These are phyloP conservation scores for Brachyistius frenatus DNA, from an alignment of 2,113 vertebrate genomes.

Conservation along the genomic window DNA sequence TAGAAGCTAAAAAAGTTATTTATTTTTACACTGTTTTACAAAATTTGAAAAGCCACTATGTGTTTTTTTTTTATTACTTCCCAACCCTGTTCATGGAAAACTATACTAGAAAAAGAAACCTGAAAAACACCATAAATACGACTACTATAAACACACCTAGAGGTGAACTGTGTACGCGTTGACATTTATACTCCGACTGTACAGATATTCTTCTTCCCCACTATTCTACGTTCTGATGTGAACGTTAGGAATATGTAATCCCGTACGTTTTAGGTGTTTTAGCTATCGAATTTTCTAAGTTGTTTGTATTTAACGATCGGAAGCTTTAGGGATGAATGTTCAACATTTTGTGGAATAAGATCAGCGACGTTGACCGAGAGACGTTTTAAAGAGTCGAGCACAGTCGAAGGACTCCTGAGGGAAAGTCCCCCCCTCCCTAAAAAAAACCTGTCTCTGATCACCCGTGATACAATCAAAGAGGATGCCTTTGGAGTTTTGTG, in stretches of 20 bases:
- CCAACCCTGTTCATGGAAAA: constrained; percentile 28
- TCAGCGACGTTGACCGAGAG: not conserved
- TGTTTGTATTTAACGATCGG: constrained; percentile 56
- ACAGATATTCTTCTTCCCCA: constrained; percentile 5
- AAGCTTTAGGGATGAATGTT: constrained; percentile 57
- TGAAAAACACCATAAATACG: not conserved
- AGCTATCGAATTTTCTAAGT: constrained; percentile 48
- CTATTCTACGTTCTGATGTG: constrained; percentile 13
- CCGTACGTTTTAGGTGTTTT: constrained; percentile 46
- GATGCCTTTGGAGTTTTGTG: constrained; percentile 21
- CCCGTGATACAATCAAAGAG: constrained; percentile 35
- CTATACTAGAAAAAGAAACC: too few relatives aligned
- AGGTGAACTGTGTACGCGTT: constrained; percentile 31
- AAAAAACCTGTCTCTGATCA: not conserved
- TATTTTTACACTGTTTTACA: too few relatives aligned
- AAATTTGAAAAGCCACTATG: too few relatives aligned
- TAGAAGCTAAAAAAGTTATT: too few relatives aligned
- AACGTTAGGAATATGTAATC: not conserved
- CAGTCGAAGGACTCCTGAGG: not conserved
- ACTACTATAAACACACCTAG: constrained; percentile 6
- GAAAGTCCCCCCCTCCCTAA: not conserved
- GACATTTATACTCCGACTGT: constrained; percentile 47
- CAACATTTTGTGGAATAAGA: constrained; percentile 12
- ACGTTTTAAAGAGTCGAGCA: constrained; percentile 18
- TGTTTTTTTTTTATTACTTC: not conserved